Evolutionary conservation across 2,888 invertebrate species (phyloP), one percentile per base, ranked within the genome.

Genomic region (Eulithis testata): DNA sequence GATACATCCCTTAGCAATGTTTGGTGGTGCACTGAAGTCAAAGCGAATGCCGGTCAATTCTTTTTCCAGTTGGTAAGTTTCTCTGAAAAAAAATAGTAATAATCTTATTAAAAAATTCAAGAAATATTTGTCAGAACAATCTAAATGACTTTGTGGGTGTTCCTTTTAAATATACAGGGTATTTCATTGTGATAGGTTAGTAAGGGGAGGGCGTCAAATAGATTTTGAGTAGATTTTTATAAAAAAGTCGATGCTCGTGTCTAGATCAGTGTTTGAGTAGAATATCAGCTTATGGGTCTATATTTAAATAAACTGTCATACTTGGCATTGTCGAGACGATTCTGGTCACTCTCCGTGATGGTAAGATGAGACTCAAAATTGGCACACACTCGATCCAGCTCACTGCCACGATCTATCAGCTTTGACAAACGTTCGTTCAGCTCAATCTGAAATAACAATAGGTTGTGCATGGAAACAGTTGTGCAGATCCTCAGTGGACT

Each of bases 1-100:
- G 92, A 92, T 92, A 93, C 92, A 92, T 69, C 93, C 93, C 69
- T 88, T 91, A n/a, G 83, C 86, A 0, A 88, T 60, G 12, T 85
- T 81, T 0, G 85, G 74, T 0, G 90, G 83, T 0, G 91, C 88
- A 2, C 81, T 85, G 74, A 85, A 91, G 73, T 91, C 89, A 11
- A 90, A 77, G 0, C 92, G 71, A 3, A 93, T 80, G 0, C 89
- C 87, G 0, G 92, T 92, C 47, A 92, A 57, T 62, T 90, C 88
- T 60, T 91, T 92, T 0, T 84, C 90, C 0, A 92, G 53, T 37
- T 88, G 79, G 58, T 86, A 88, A 3, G 74, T 81, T 54, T 90
- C 88, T 66, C 93, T 93, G 85, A 7, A 87, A 87, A 40, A 66
- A 56, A 65, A 31, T 3, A 31, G 21, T 21, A 21, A 21, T 21